Evolutionary conservation across 2,888 invertebrate species (phyloP).

Genomic region (Pantelozetes paolii): DNA sequence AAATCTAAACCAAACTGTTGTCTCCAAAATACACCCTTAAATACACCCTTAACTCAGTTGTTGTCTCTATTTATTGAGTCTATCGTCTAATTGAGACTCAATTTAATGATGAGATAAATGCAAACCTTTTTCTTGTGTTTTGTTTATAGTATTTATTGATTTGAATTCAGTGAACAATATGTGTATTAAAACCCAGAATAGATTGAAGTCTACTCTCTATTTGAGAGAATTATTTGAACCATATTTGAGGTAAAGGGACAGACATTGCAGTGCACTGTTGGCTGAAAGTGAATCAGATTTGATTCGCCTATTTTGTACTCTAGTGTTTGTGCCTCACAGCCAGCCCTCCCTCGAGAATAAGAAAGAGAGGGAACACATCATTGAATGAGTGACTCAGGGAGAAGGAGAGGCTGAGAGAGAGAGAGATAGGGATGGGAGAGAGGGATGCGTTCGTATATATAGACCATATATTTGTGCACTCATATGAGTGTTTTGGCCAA

Average conservation of each 20-base stretch:
- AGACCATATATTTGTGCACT: not conserved
- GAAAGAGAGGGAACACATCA: constrained; percentile 2
- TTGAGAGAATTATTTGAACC: constrained; percentile 26
- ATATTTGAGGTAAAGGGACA: constrained; percentile 32
- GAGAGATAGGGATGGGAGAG: not conserved
- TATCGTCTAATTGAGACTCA: too few species aligned
- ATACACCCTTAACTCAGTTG: too few species aligned
- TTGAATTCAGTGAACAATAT: constrained; percentile 9
- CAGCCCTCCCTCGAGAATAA: constrained; percentile 8
- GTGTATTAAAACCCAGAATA: not conserved
- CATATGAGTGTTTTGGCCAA: not conserved
- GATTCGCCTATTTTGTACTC: constrained; percentile 26
- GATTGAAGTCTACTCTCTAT: not conserved
- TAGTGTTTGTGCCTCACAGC: constrained; percentile 4
- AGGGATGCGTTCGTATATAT: not conserved
- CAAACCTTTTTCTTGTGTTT: not conserved
- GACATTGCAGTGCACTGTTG: constrained; percentile 12
- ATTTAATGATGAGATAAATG: too few species aligned
- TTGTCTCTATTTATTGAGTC: not conserved
- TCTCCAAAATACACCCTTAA: too few species aligned
- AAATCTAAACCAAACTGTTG: not conserved
- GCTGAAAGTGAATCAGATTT: constrained; percentile 34
- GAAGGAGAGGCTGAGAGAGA: constrained; percentile 16
- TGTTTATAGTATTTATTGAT: constrained; percentile 30
- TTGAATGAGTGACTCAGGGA: constrained; percentile 21